A percentile compares a stretch with the other conserved stretches of the same genome.
Evolutionary conservation across 2,888 invertebrate species (phyloP).

Genomic region (Rhingia campestris): DNA sequence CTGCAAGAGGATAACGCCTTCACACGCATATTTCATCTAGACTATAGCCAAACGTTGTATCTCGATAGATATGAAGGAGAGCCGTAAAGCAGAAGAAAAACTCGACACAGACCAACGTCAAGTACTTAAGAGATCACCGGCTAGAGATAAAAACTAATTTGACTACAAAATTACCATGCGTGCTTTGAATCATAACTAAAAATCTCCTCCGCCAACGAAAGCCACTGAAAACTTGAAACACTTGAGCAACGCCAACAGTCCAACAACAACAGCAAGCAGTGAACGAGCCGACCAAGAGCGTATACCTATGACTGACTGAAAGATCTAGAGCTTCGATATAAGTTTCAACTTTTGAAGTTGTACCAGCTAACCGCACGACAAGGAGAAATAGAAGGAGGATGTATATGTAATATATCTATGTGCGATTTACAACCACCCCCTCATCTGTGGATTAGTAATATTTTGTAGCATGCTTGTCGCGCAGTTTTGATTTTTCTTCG

Average conservation of each 20-base stretch:
- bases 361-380: neutral
- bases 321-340: conserved; percentile 73
- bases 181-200: conserved; percentile 72
- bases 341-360: conserved; percentile 63
- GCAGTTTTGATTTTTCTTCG: conserved; percentile 15
- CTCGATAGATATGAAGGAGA: conserved; percentile 1
- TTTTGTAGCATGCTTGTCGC: conserved; percentile 47
- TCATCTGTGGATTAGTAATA: conserved; percentile 44
- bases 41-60: conserved; percentile 28
- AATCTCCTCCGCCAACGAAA: conserved; percentile 64
- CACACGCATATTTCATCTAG: conserved; percentile 68
- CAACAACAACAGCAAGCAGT: conserved; percentile 5
- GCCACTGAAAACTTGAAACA: conserved; percentile 56
- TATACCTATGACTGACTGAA: conserved; percentile 33
- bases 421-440: conserved; percentile 39
- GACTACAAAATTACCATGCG: conserved; percentile 74
- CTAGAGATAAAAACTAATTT: conserved; percentile 73
- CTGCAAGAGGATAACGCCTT: conserved; percentile 70
- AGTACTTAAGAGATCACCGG: conserved; percentile 70
- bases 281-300: conserved; percentile 8
- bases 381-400: conserved; percentile 3
- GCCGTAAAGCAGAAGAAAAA: conserved; percentile 6
- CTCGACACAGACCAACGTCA: conserved; percentile 33
- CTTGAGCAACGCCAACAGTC: conserved; percentile 65
- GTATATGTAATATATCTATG: neutral